A percentile compares a stretch with the other conserved stretches of the same genome.
Evolutionary conservation across 1,140 invertebrate genomes (phyloP).

Genomic region (Sarcophaga bullata): DNA sequence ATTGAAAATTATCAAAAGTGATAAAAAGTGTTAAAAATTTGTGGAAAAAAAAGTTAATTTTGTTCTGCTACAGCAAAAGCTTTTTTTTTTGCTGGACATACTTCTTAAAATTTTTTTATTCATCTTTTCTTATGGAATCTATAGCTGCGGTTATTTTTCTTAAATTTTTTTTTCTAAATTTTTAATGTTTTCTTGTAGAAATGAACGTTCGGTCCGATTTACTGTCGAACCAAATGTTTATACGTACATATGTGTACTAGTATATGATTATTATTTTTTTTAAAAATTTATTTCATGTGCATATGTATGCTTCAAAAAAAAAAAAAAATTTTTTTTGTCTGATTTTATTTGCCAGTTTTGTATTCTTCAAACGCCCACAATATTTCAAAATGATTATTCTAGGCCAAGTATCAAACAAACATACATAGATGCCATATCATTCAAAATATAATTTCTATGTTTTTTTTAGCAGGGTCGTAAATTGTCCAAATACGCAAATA

Average conservation of each 20-base stretch:
- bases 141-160: background rate
- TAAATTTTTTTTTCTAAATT: background rate
- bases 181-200: background rate
- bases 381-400: constrained; percentile 30
- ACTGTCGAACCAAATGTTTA: background rate
- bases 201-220: too few species aligned
- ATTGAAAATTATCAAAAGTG: background rate
- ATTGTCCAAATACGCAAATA: background rate
- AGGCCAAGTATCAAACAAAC: background rate
- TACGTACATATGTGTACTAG: background rate
- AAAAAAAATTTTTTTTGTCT: constrained; percentile 19
- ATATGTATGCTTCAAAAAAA: too few species aligned
- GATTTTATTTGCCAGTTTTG: constrained; percentile 33
- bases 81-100: background rate
- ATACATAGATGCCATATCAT: constrained; percentile 4
- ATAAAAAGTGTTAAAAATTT: background rate
- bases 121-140: background rate
- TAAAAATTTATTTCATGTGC: background rate
- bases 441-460: background rate
- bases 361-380: constrained; percentile 15
- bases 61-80: background rate
- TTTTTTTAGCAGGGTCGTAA: constrained; percentile 13
- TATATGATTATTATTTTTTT: constrained; percentile 20
- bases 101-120: background rate
- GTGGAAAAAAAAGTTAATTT: background rate